Evolutionary conservation across 2,888 invertebrate species (phyloP).

Genomic region (Melieria crassipennis): DNA sequence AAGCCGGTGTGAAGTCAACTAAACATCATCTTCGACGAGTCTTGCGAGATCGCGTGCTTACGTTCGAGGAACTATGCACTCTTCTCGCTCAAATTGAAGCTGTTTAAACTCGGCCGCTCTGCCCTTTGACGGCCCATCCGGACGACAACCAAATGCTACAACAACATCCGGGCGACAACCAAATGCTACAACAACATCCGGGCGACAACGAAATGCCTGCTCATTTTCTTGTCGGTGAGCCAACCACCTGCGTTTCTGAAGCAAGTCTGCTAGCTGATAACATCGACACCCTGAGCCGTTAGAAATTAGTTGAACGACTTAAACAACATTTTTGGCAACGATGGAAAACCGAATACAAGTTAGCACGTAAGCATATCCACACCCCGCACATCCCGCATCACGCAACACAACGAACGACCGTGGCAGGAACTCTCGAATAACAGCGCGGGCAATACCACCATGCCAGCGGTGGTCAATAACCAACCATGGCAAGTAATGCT

Average conservation of each 20-base stretch:
- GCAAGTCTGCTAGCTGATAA: not conserved
- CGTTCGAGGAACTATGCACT: slow-evolving; percentile 22
- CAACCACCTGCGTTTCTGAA: slow-evolving; percentile 21
- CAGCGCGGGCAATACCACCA: too few species aligned
- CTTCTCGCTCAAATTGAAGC: slow-evolving; percentile 26
- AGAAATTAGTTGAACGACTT: slow-evolving; percentile 15
- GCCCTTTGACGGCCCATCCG: slow-evolving; percentile 23
- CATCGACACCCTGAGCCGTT: too few species aligned
- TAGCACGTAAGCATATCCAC: too few species aligned
- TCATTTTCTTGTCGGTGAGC: slow-evolving; percentile 29
- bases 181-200: too few species aligned
- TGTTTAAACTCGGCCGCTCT: slow-evolving; percentile 29
- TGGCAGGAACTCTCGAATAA: too few species aligned
- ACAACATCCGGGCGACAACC: slow-evolving; percentile 16
- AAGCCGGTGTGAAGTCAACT: not conserved
- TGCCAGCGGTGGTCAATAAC: too few species aligned
- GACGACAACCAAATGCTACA: slow-evolving; percentile 9
- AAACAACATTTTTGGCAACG: slow-evolving; percentile 39
- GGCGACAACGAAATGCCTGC: too few species aligned
- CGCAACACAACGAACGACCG: too few species aligned
- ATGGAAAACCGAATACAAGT: slow-evolving; percentile 37
- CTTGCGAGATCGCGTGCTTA: not conserved
- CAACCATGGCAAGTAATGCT: too few species aligned
- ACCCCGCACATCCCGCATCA: too few species aligned
- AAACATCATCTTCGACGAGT: slow-evolving; percentile 26